These are phyloP conservation scores for Eubucco bourcierii DNA, from an alignment of 2,113 vertebrate genomes.

Conservation along the genomic window DNA sequence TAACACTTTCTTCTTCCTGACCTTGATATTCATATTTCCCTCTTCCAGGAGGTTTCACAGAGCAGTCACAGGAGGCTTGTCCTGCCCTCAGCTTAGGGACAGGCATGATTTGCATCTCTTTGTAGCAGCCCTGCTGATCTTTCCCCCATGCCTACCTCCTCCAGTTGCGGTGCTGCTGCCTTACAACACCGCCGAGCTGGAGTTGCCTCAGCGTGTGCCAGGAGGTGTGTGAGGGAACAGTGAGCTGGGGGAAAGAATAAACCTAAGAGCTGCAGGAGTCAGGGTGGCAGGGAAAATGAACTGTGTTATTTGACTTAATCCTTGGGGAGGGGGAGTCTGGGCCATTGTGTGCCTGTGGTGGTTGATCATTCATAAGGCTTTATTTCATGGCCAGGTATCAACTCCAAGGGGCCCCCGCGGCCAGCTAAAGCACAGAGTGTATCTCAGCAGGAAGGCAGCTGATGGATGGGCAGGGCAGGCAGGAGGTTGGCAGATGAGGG, in stretches of 20 bases:
- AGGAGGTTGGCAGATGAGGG: background rate
- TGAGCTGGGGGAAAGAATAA: background rate
- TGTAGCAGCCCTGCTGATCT: background rate
- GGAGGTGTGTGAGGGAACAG: background rate
- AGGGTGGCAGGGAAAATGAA: background rate
- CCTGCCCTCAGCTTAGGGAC: background rate
- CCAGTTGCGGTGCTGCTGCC: background rate
- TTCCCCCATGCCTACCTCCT: background rate
- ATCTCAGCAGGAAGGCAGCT: rapidly evolving
- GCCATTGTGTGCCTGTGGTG: background rate
- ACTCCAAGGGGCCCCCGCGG: background rate
- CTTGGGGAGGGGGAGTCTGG: background rate
- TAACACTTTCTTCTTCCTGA: background rate
- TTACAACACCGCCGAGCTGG: rapidly evolving
- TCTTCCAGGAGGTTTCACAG: background rate
- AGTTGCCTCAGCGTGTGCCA: background rate
- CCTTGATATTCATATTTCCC: background rate
- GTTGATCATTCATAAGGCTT: background rate
- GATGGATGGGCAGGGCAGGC: background rate
- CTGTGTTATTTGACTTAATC: background rate
- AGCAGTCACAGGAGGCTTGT: background rate
- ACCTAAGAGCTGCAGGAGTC: background rate
- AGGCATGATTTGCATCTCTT: background rate
- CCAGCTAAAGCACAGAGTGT: background rate
- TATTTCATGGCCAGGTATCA: background rate